A percentile compares a stretch with the other conserved stretches of the same genome.
Conservation (phyloP, 1,140 invertebrate species). For the Drosophila kanapiae region DNA sequence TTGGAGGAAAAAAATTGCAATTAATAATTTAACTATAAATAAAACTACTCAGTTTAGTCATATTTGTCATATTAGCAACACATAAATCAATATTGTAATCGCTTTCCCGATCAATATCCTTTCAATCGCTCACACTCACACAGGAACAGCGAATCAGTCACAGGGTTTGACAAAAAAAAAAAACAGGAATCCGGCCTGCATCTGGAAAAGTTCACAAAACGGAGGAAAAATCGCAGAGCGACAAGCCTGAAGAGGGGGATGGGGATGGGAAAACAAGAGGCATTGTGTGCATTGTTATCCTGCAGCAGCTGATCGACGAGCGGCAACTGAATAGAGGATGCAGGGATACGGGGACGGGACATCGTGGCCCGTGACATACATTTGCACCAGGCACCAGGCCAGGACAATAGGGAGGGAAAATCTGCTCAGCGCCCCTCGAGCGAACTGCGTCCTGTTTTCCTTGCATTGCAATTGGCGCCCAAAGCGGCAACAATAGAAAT, state of each 20-base stretch:
- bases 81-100: constrained; percentile 32
- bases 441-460: constrained; percentile 24
- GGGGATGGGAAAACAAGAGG: constrained; percentile 43
- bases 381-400: constrained; percentile 40
- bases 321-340: constrained; percentile 43
- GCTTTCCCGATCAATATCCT: constrained; percentile 32
- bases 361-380: constrained; percentile 73
- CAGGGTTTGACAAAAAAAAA: constrained; percentile 11
- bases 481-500: constrained; percentile 67
- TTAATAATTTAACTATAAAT: not conserved
- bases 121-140: constrained; percentile 13
- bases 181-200: constrained; percentile 22
- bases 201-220: constrained; percentile 53
- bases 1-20: too few relatives aligned
- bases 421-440: constrained; percentile 21
- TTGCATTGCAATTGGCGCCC: constrained; percentile 64
- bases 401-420: constrained; percentile 50
- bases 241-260: constrained; percentile 13
- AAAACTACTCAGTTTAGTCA: not conserved
- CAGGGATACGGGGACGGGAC: constrained; percentile 6
- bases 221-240: constrained; percentile 33
- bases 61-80: not conserved
- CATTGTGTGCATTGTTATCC: constrained; percentile 59
- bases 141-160: constrained; percentile 30
- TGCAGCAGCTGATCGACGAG: constrained; percentile 71